Conservation (phyloP, 2,797 vertebrate genomes). For the Bovichtus diacanthus region DNA sequence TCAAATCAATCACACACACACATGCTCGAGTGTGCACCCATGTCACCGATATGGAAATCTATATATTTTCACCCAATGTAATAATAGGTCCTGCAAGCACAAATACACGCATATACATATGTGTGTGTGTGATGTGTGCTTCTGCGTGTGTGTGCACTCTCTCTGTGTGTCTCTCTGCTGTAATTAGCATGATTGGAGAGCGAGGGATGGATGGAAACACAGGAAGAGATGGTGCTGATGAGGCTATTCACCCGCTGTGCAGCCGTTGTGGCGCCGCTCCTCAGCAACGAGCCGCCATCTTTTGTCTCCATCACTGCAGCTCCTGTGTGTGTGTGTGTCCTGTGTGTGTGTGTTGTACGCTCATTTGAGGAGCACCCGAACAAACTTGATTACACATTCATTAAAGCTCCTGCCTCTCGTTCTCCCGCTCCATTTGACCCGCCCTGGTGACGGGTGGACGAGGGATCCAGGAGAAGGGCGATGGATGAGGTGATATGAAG, state of each 20-base stretch:
- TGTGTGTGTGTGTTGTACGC: slow-evolving; percentile 12
- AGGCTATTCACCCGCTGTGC: slow-evolving; percentile 61
- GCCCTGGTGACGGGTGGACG: slow-evolving; percentile 24
- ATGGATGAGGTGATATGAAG: slow-evolving; percentile 14
- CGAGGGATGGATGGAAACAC: slow-evolving; percentile 55
- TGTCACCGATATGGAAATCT: not conserved
- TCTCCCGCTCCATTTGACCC: slow-evolving; percentile 50
- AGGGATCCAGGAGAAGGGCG: slow-evolving; percentile 2
- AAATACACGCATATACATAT: not conserved
- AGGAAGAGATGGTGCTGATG: slow-evolving; percentile 75
- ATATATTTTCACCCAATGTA: slow-evolving; percentile 16
- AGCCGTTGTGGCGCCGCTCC: slow-evolving; percentile 60
- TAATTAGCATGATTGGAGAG: slow-evolving; percentile 78
- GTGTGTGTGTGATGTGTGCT: not conserved
- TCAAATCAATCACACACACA: too few relatives aligned
- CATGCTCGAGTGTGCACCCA: not conserved
- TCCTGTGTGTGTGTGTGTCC: slow-evolving; percentile 11
- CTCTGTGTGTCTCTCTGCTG: slow-evolving; percentile 26
- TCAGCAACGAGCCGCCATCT: slow-evolving; percentile 50
- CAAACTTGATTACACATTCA: slow-evolving; percentile 77
- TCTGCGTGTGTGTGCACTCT: slow-evolving; percentile 19
- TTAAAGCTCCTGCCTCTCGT: slow-evolving; percentile 52
- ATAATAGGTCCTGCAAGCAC: slow-evolving; percentile 11
- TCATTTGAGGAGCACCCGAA: slow-evolving; percentile 53
- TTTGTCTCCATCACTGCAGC: slow-evolving; percentile 57